Evolutionary conservation across 2,797 vertebrate species (phyloP).

Genomic region (Mallotus villosus): DNA sequence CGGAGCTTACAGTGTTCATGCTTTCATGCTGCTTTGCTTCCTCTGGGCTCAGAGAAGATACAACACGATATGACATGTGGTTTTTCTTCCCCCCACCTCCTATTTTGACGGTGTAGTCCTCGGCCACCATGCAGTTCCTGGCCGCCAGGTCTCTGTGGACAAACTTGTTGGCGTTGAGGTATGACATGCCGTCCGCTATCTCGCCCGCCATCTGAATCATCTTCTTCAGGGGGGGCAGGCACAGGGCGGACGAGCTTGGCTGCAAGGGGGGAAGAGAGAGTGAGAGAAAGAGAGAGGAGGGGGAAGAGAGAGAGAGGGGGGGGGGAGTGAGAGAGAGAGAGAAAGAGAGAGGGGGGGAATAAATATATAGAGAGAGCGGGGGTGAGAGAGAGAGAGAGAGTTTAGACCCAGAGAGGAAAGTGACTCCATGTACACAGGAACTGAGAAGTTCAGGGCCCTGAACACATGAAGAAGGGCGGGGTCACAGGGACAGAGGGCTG

Average conservation of each 20-base stretch:
- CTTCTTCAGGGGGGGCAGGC: constrained; percentile 91
- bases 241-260: constrained; percentile 82
- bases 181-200: constrained; percentile 97
- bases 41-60: too few species aligned
- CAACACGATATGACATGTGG: neutral
- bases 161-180: constrained; percentile 99
- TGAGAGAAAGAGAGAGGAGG: neutral
- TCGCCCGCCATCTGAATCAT: constrained; percentile 99
- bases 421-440: too few species aligned
- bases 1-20: neutral
- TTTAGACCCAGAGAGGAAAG: too few species aligned
- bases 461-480: neutral
- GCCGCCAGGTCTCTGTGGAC: constrained; percentile 97
- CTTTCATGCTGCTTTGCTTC: neutral
- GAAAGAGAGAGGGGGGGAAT: neutral
- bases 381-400: too few species aligned
- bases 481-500: neutral
- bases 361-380: too few species aligned
- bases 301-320: neutral
- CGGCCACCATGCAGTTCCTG: constrained; percentile 97
- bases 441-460: neutral
- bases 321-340: neutral
- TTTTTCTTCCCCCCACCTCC: constrained; percentile 78
- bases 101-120: constrained; percentile 97
- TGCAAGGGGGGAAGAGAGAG: constrained; percentile 7